Evolutionary conservation across 2,888 invertebrate species (phyloP).

Genomic region (Synergus japonicus): DNA sequence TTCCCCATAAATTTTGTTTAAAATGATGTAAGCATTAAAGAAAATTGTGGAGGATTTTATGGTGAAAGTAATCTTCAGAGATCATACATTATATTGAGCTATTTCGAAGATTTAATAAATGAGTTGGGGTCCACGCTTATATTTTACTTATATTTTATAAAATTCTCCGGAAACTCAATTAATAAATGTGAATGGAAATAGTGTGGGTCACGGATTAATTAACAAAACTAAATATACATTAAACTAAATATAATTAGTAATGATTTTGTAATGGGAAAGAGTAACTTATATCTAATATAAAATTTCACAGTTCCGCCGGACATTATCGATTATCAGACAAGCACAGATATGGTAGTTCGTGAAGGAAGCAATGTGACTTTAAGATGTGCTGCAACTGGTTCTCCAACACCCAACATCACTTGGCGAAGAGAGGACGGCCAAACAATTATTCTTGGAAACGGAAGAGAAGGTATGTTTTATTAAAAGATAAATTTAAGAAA

Average conservation of each 20-base stretch:
- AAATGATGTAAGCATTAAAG: background rate
- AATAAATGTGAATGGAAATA: too few relatives aligned
- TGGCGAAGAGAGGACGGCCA: conserved; percentile 89
- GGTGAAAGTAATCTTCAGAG: background rate
- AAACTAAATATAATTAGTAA: background rate
- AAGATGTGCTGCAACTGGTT: conserved; percentile 88
- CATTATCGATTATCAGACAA: conserved; percentile 86
- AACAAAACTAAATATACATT: too few relatives aligned
- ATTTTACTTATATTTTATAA: background rate
- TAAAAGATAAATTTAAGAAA: background rate
- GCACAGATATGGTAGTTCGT: conserved; percentile 86
- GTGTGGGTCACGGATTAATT: too few relatives aligned
- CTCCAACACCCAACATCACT: conserved; percentile 87
- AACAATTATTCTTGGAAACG: conserved; percentile 78
- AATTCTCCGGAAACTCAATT: too few relatives aligned
- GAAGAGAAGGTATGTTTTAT: conserved; percentile 70
- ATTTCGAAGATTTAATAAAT: background rate
- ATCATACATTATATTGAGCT: background rate
- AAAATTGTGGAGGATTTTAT: background rate
- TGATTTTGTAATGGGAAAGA: background rate
- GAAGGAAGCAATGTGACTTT: conserved; percentile 89
- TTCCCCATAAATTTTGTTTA: background rate
- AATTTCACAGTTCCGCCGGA: conserved; percentile 85
- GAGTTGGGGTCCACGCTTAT: too few relatives aligned
- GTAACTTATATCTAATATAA: conserved; percentile 4